These are phyloP conservation scores for Cynodonichthys magdalenae DNA, from an alignment of 2,797 vertebrate genomes.

Conservation along the genomic window DNA sequence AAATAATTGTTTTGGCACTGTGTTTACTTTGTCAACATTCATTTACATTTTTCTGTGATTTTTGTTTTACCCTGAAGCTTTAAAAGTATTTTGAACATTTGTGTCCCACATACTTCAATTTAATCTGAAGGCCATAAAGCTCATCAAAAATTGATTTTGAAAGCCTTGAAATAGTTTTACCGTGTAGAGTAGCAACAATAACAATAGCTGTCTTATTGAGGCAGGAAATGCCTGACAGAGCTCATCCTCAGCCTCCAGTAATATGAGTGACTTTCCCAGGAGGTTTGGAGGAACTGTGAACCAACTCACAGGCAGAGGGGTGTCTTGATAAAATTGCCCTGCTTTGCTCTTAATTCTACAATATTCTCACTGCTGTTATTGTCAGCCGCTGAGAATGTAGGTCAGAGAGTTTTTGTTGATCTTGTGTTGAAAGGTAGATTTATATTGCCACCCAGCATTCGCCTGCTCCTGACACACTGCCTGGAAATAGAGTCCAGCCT, in stretches of 20 bases:
- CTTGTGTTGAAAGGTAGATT: slow-evolving; percentile 65
- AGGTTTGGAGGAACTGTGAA: slow-evolving; percentile 61
- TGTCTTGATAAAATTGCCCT: slow-evolving; percentile 57
- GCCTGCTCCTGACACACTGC: slow-evolving; percentile 40
- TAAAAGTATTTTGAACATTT: slow-evolving; percentile 51
- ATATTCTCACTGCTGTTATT: slow-evolving; percentile 64
- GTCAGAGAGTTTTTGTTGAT: slow-evolving; percentile 71
- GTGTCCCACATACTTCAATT: slow-evolving; percentile 55
- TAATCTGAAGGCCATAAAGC: slow-evolving; percentile 57
- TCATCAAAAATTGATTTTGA: slow-evolving; percentile 68
- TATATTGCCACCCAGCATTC: slow-evolving; percentile 30
- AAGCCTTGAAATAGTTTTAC: slow-evolving; percentile 66
- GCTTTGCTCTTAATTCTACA: slow-evolving; percentile 72
- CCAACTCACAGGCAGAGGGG: slow-evolving; percentile 23
- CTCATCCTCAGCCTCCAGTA: slow-evolving; percentile 57
- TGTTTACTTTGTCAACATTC: slow-evolving; percentile 19
- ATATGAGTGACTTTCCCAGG: slow-evolving; percentile 62
- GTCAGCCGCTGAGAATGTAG: slow-evolving; percentile 66
- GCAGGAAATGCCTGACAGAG: slow-evolving; percentile 68
- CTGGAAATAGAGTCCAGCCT: slow-evolving; percentile 34
- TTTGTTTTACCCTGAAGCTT: slow-evolving; percentile 36
- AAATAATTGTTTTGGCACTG: neutral
- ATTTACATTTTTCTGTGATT: slow-evolving; percentile 31
- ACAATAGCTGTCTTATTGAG: slow-evolving; percentile 68
- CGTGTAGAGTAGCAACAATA: slow-evolving; percentile 49